Evolutionary conservation across 2,888 invertebrate genomes (phyloP).

Genomic region (Leptinotarsa juncta): DNA sequence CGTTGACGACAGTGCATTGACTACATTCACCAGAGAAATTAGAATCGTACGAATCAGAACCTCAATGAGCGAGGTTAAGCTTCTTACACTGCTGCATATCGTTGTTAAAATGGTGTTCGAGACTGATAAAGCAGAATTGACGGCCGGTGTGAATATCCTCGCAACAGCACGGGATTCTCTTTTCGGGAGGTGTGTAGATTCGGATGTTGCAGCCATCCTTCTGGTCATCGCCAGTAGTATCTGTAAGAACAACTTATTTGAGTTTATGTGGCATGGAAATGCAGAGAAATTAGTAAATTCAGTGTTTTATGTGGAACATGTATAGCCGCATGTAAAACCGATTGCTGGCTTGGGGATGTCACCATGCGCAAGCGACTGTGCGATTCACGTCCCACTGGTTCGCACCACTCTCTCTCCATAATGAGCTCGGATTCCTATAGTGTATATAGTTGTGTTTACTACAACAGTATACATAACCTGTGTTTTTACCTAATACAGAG

Average conservation of each 20-base stretch:
- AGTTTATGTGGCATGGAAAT: too few species aligned
- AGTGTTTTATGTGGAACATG: too few species aligned
- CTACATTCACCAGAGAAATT: constrained; percentile 2
- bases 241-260: background rate
- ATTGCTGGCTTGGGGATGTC: too few species aligned
- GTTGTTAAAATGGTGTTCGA: background rate
- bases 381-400: too few species aligned
- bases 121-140: background rate
- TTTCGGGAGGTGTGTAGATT: background rate
- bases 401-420: too few species aligned
- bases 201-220: background rate
- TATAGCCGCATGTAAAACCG: too few species aligned
- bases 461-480: too few species aligned
- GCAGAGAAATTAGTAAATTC: too few species aligned
- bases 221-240: background rate
- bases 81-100: background rate
- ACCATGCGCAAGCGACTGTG: too few species aligned
- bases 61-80: background rate
- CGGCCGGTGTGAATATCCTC: background rate
- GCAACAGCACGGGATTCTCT: background rate
- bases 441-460: too few species aligned
- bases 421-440: too few species aligned
- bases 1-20: background rate
- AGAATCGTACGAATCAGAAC: background rate
- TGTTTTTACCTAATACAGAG: too few species aligned